Base-by-base conservation (phyloP, 1,140 invertebrate genomes). In the Elymnias hypermnestra region DNA sequence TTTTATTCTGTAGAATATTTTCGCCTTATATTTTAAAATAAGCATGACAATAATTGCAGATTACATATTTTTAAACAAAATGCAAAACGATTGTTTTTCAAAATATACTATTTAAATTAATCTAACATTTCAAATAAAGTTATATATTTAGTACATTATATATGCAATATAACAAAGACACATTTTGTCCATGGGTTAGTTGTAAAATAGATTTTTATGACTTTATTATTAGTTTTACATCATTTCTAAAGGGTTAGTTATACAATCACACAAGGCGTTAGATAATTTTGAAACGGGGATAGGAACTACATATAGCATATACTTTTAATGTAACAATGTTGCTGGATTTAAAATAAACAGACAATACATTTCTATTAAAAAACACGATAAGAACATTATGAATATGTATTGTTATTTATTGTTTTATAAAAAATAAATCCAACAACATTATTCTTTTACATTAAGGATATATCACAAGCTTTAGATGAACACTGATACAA, bases 291-390 rank as follows among this genome's bases (percentile, higher is more conserved):
- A 50, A 50, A 43, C 26, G 37, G 52, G 43, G 54, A 49, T 72
- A 72, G 66, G 66, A 70, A 70, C 70, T 65, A 72, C 63, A 43
- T 40, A 49, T 67, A 67, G 61, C 61, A 69, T n/a, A 68, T 61
- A 57, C 31, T 52, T 53, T 48, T 43, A 40, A 55, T 47, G 22
- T 38, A 18, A 41, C 39, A 56, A 61, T 57, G 43, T 49, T 53
- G 49, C 61, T 68, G 61, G 52, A 57, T 49, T 49, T 41, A 12
- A 29, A 5, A 5, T 26, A n/a, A 26, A 9, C 10, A 26, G 8
- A 7, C 3, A 7, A 26, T 26, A 3, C 10, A 7, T n/a, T 2
- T 26, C 10, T n/a, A n/a, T 26, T 26, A 9, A 2, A 13, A 1
- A n/a, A n/a, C n/a, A n/a, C n/a, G n/a, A n/a, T n/a, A n/a, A n/a